Conservation (phyloP, 2,797 vertebrate species). For the Poecilia wingei region DNA sequence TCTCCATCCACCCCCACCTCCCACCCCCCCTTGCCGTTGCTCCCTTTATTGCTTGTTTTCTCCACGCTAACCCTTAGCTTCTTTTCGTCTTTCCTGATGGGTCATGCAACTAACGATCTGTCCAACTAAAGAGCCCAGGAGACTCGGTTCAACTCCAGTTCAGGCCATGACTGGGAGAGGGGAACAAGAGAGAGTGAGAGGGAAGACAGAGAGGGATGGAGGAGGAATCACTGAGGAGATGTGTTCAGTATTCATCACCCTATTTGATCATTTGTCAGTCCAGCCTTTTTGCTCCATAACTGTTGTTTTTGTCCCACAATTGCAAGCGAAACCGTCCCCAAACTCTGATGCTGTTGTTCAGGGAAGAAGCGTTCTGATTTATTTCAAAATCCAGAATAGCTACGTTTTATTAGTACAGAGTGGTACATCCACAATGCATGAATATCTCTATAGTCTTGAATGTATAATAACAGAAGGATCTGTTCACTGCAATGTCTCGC, state of each 20-base stretch:
- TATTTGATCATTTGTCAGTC: slow-evolving; percentile 47
- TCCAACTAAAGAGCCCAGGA: slow-evolving; percentile 68
- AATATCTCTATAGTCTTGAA: no score
- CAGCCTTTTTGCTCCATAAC: slow-evolving; percentile 33
- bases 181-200: slow-evolving; percentile 44
- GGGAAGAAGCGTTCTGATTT: neutral
- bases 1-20: slow-evolving; percentile 29
- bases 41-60: slow-evolving; percentile 54
- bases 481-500: neutral
- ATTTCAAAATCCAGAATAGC: neutral
- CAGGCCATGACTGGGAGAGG: slow-evolving; percentile 67
- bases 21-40: slow-evolving; percentile 24
- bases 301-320: slow-evolving; percentile 28
- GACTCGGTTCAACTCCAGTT: slow-evolving; percentile 81
- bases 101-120: slow-evolving; percentile 81
- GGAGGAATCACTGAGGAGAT: slow-evolving; percentile 26
- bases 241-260: slow-evolving; percentile 50
- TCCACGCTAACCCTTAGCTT: slow-evolving; percentile 55
- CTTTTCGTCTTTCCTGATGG: slow-evolving; percentile 67
- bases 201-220: slow-evolving; percentile 25
- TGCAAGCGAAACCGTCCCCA: slow-evolving; percentile 13
- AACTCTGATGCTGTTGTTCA: slow-evolving; percentile 15
- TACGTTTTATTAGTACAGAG: slow-evolving; percentile 8
- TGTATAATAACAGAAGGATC: neutral
- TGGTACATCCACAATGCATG: neutral